Evolutionary conservation across 1,140 invertebrate species (phyloP), one percentile per base, ranked within the genome.

Genomic region (Drosophila murphyi): DNA sequence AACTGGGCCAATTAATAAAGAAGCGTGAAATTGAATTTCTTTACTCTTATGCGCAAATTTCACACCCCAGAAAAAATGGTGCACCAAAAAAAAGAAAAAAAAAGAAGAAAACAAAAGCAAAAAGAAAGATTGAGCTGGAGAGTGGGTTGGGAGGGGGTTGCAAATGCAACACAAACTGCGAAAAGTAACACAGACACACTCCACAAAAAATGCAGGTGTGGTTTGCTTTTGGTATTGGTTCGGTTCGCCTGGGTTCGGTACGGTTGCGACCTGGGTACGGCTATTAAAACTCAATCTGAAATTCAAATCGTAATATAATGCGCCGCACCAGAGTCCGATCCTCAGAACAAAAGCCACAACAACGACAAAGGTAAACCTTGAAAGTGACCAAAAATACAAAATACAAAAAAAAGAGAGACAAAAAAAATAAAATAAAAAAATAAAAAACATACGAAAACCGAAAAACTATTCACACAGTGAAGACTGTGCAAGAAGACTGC

Each of bases 231-330:
- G 20, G 20, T 20, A 20, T 20, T 8, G n/a, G 8, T 34, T 32
- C n/a, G 48, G 20, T 2, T 32, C 12, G 20, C 7, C 55, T 12
- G 12, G 45, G 47, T 43, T 52, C 5, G 37, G 37, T 7, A 39
- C 7, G 31, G 32, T 3, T 35, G 32, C 31, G 12, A 39, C 0
- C 48, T 54, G 77, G 57, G 63, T 50, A 56, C 70, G 87, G 87
- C 87, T 87, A 90, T 90, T 90, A 90, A 90, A 90, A 90, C 87
- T 82, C 87, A 90, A 90, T 90, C 87, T 90, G 87, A 90, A 90
- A 87, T 90, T 90, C 87, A 90, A 90, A 90, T 90, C 87, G 88
- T 64, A 82, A 90, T 91, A 75, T 80, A 78, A 72, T 81, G 87
- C 32, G 50, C 45, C 64, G 69, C 20, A 20, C 20, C 20, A 20